Evolutionary conservation across 2,888 invertebrate genomes (phyloP), one percentile per base, ranked within the genome.

Genomic region (Temnothorax rugatulus): DNA sequence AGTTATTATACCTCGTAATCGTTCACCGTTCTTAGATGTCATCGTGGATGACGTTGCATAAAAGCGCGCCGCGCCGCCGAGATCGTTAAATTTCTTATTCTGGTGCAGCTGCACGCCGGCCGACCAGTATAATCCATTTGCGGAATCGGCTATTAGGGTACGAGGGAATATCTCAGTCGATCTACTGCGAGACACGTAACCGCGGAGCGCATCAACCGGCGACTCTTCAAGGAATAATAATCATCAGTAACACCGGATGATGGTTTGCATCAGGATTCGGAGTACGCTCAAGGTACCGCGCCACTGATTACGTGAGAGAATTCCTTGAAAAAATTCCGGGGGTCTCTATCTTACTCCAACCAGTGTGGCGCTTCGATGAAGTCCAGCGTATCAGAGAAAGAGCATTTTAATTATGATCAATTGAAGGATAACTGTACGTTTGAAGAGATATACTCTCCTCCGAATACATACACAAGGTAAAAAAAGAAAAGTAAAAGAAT

Each of bases 81-180:
- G 76, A 68, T 68, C 76, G 76, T 75, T 75, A 81, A 50, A 61
- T n/a, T 61, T 82, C 77, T 75, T 52, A 82, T 76, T 82, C 82
- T 61, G n/a, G n/a, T 61, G 50, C 63, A 82, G 61, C 61, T 81
- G 61, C 75, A 34, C 47, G n/a, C 54, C 29, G 25, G 15, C 52
- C 38, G 73, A 18, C 25, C 47, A 34, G 52, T 34, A 47, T 68
- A 71, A 79, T 79, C 79, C 79, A 71, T 79, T 79, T 57, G 71
- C 57, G 44, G 71, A 79, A 79, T 79, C 71, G 71, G 34, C 44
- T 57, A 69, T 79, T 79, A 57, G 54, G 54, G 68, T 4, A 52
- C 79, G 71, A 69, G 50, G 8, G 66, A 41, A 34, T 34, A 34
- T 79, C 57, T 57, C 79, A 34, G 79, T 18, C 44, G 57, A 44